A percentile compares a stretch with the other conserved stretches of the same genome.
Conservation (phyloP, 2,113 vertebrate species). For the Turdus rufiventris region DNA sequence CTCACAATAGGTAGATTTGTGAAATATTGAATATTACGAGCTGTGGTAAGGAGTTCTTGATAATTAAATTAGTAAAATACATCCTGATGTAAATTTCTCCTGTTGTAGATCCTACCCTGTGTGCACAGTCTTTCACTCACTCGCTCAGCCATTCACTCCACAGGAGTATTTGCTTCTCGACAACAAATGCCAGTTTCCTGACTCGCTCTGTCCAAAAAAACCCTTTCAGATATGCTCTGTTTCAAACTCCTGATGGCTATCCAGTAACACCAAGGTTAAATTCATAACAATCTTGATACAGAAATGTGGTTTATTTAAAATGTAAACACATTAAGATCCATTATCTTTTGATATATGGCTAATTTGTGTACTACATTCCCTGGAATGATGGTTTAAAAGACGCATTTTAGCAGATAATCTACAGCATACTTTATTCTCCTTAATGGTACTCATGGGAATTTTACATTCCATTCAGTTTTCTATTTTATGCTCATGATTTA, state of each 20-base stretch:
- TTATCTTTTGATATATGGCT: slow-evolving; percentile 48
- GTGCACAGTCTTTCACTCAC: neutral
- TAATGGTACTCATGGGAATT: slow-evolving; percentile 45
- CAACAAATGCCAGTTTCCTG: neutral
- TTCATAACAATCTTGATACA: slow-evolving; percentile 32
- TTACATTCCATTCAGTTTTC: slow-evolving; percentile 60
- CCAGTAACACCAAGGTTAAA: slow-evolving; percentile 21
- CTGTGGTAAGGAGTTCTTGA: neutral
- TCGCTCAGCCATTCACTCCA: neutral
- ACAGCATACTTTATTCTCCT: slow-evolving; percentile 15
- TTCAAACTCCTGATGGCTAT: neutral
- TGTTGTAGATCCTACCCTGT: neutral
- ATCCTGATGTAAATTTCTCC: neutral
- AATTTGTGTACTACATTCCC: slow-evolving; percentile 10
- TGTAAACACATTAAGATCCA: slow-evolving; percentile 60
- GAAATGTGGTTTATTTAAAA: slow-evolving; percentile 55
- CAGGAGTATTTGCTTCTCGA: neutral
- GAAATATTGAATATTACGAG: neutral
- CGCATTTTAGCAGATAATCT: slow-evolving; percentile 37
- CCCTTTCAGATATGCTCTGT: neutral
- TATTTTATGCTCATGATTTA: slow-evolving; percentile 47
- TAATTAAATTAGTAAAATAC: neutral
- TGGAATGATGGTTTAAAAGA: slow-evolving; percentile 37
- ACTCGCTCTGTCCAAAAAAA: neutral
- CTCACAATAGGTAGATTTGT: neutral